Conservation (phyloP, 2,888 invertebrate genomes). For the Cylindroiulus punctatus region DNA sequence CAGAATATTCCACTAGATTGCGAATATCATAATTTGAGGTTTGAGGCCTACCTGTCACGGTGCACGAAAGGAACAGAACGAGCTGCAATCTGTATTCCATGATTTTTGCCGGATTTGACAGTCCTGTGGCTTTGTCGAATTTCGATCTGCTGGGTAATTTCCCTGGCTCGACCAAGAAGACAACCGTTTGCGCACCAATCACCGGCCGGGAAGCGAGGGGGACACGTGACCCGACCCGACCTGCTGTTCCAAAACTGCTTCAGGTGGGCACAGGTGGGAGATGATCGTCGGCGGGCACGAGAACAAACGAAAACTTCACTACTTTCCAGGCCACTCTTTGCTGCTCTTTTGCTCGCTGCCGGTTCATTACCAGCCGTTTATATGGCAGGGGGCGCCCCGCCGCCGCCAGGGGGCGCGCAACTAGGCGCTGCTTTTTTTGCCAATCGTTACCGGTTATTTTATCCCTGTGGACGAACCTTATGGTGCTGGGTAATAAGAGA, state of each 20-base stretch:
- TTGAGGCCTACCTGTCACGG: background rate
- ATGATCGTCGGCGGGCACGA: background rate
- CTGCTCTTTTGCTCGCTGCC: constrained; percentile 15
- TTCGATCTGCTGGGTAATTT: background rate
- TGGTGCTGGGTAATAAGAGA: background rate
- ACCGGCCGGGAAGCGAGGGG: background rate
- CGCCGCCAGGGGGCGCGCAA: constrained; percentile 2
- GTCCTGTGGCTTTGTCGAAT: background rate
- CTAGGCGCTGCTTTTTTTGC: background rate
- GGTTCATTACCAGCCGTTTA: constrained; percentile 30
- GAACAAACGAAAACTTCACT: background rate
- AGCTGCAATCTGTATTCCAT: constrained; percentile 25
- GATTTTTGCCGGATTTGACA: background rate
- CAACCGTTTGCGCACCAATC: background rate
- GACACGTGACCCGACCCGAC: constrained; percentile 26
- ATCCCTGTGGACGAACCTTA: background rate
- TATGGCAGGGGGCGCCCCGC: background rate
- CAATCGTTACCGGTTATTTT: background rate
- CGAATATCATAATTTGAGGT: no score
- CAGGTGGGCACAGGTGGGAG: background rate
- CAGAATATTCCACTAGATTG: no score
- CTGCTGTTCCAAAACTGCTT: constrained; percentile 8
- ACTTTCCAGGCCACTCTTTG: background rate
- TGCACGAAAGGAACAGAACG: background rate
- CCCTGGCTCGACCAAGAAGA: constrained; percentile 3